Conservation (phyloP, 1,140 invertebrate genomes). For the Pseudomyrmex cubaensis region DNA sequence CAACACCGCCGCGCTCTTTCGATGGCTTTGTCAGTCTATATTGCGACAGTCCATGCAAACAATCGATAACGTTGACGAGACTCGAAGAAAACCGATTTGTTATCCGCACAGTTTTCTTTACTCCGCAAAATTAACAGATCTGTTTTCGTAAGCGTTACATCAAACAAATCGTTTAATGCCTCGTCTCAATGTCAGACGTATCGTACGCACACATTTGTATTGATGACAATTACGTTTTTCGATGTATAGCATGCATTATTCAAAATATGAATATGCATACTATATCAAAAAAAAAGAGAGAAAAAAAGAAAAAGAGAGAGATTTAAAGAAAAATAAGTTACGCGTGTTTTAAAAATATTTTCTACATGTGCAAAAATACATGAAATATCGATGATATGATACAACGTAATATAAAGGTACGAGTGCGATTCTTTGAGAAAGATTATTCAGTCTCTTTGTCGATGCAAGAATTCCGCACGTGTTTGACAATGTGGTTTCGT, state of each 20-base stretch:
- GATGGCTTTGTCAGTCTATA: neutral
- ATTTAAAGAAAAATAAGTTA: neutral
- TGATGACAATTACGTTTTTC: conserved; percentile 6
- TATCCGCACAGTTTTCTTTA: conserved; percentile 5
- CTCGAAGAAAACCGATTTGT: conserved; percentile 23
- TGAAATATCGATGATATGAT: too few species aligned
- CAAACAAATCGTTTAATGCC: conserved; percentile 5
- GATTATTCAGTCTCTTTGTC: too few species aligned
- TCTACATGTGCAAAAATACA: too few species aligned
- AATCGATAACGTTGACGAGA: conserved; percentile 24
- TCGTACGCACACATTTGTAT: neutral
- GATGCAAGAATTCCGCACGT: too few species aligned
- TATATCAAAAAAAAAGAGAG: neutral
- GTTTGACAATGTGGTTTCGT: too few species aligned
- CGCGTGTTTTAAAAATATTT: too few species aligned
- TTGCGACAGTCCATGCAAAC: conserved; percentile 6
- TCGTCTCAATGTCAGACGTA: neutral
- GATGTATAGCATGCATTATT: neutral
- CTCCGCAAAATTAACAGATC: neutral
- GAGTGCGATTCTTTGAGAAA: too few species aligned
- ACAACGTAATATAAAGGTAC: too few species aligned
- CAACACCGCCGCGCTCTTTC: neutral
- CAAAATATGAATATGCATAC: neutral
- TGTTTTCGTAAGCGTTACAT: conserved; percentile 7
- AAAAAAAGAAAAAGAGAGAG: neutral